Percentiles rank a stretch among this genome's conserved stretches.
These are phyloP conservation scores for Idaea dimidiata DNA, from an alignment of 2,888 invertebrate species.

Conservation along the genomic window DNA sequence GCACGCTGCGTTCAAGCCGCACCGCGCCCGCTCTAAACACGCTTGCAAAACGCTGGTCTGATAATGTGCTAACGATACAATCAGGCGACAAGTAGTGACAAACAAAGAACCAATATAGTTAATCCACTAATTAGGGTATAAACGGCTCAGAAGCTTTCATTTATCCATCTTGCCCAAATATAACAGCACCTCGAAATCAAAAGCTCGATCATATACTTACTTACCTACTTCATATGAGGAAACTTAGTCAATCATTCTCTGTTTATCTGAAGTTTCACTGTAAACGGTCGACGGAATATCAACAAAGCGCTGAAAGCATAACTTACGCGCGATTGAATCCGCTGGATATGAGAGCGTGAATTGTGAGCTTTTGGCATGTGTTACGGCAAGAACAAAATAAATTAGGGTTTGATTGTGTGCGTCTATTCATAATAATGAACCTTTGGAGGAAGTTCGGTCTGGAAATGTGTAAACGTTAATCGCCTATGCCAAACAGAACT, in stretches of 20 bases:
- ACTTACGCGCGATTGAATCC: constrained; percentile 29
- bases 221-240: constrained; percentile 12
- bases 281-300: constrained; percentile 22
- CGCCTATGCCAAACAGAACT: neutral
- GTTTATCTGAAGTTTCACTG: constrained; percentile 25
- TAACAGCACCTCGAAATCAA: no score
- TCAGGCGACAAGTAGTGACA: no score
- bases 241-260: constrained; percentile 31
- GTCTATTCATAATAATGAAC: neutral
- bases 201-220: no score
- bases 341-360: constrained; percentile 24
- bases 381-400: constrained; percentile 4
- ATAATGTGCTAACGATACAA: no score
- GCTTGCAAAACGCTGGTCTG: no score
- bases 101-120: no score
- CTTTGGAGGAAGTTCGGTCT: neutral
- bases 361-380: constrained; percentile 31
- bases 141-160: no score
- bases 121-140: no score
- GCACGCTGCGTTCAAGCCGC: no score
- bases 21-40: no score
- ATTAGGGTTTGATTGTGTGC: neutral
- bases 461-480: neutral
- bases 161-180: no score
- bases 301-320: constrained; percentile 26